Base-by-base conservation (phyloP, 2,888 invertebrate species). In the Sminthurides aquaticus region DNA sequence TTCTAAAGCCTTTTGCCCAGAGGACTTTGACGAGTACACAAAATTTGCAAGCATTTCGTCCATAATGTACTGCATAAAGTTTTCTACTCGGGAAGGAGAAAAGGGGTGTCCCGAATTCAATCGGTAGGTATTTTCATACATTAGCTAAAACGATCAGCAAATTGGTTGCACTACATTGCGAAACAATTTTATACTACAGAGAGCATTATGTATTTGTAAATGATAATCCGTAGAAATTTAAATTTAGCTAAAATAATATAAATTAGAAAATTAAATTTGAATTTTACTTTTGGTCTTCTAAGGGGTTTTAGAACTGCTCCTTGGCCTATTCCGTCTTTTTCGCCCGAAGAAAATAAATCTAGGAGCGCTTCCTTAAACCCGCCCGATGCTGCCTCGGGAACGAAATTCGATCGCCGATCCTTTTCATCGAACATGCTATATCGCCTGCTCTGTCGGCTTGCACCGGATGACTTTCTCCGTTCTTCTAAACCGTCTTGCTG, bases 111-210 rank as follows among this genome's bases (percentile, higher is more conserved):
- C 82, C 0, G 88, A 80, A 65, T 85, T 83, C 49, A 88, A 76
- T 73, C 84, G 84, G 76, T 85, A 88, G 0, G 85, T 84, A 62
- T 88, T 87, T 77, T 84, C 83, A 76, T 82, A 85, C 11, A 69
- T 67, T 0, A 71, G 58, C 71, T 71, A 34, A 18, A 20, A 29
- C 27, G 49, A 28, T 1, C 18, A 64, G 26, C 3, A 34, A 20
- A 56, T 3, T 2, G 8, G 29, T 29, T 55, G 18, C 3, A 24
- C 25, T 20, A 18, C 22, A 25, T 52, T 27, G 57, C 15, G 57
- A 3, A 55, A 24, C 34, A 22, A n/a, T 34, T 5, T 48, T 26
- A 24, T n/a, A 27, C 2, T 48, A n/a, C n/a, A n/a, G n/a, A n/a
- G n/a, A n/a, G n/a, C 27, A 22, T 60, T 28, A 27, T 22, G 22